phyloP scores from a whole-genome alignment of 2,888 invertebrate species.

The Leptopilina syphax region DNA sequence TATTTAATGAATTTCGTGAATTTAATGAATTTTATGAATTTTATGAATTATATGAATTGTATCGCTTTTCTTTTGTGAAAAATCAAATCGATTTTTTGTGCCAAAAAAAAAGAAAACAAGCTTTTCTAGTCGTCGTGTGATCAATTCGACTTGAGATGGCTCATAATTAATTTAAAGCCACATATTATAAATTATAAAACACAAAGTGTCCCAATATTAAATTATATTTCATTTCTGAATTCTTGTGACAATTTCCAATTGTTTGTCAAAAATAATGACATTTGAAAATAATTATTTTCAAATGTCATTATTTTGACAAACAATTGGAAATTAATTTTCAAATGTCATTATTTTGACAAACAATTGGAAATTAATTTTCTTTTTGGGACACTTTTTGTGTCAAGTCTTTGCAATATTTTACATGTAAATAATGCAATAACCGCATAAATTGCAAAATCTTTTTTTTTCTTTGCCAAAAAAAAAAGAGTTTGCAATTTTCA shows the following conservation, averaged over 20 bases:
- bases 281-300: too few species aligned
- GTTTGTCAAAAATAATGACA: too few species aligned
- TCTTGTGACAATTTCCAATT: too few species aligned
- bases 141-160: slow-evolving; percentile 60
- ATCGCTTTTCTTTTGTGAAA: slow-evolving; percentile 1
- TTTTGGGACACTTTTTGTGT: too few species aligned
- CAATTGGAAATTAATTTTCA: too few species aligned
- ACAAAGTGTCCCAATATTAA: neutral
- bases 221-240: too few species aligned
- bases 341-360: too few species aligned
- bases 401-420: too few species aligned
- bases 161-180: slow-evolving; percentile 68
- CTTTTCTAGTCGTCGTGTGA: slow-evolving; percentile 59
- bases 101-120: slow-evolving; percentile 61
- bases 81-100: slow-evolving; percentile 37
- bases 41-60: neutral
- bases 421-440: too few species aligned
- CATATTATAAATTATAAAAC: slow-evolving; percentile 35
- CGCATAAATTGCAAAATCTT: neutral
- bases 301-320: too few species aligned
- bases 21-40: too few species aligned
- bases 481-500: neutral
- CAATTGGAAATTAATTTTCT: too few species aligned
- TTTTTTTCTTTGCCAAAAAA: neutral
- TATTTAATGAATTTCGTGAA: neutral